Evolutionary conservation across 2,888 invertebrate genomes (phyloP).

Genomic region (Brachypalpus laphriformis): DNA sequence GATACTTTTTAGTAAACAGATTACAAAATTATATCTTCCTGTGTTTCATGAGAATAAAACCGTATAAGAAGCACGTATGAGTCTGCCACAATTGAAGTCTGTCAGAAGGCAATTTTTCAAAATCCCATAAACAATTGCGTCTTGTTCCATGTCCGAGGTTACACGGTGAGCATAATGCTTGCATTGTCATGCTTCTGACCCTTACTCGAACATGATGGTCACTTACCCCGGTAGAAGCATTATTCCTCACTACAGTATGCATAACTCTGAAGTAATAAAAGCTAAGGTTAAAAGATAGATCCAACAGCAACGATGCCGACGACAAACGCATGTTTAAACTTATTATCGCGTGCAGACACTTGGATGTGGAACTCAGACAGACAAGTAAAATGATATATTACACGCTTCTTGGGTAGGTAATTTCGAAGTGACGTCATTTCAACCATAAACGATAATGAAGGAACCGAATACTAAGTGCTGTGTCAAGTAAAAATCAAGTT

Average conservation of each 20-base stretch:
- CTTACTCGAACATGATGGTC: slow-evolving; percentile 57
- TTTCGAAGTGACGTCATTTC: slow-evolving; percentile 60
- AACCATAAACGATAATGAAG: neutral
- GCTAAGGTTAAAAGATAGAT: slow-evolving; percentile 12
- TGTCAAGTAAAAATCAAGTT: slow-evolving; percentile 61
- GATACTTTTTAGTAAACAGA: neutral
- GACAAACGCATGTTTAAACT: slow-evolving; percentile 12
- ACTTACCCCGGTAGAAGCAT: slow-evolving; percentile 46
- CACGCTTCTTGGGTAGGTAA: slow-evolving; percentile 54
- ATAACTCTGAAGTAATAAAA: neutral
- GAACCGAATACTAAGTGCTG: slow-evolving; percentile 29
- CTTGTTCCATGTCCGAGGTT: slow-evolving; percentile 52
- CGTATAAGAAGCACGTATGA: neutral
- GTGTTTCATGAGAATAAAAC: slow-evolving; percentile 41
- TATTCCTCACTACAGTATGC: neutral
- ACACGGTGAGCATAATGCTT: slow-evolving; percentile 44
- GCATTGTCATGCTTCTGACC: slow-evolving; percentile 66
- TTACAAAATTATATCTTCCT: slow-evolving; percentile 41
- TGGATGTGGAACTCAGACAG: slow-evolving; percentile 29
- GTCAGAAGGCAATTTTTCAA: neutral
- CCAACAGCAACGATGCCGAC: neutral
- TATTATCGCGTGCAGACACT: slow-evolving; percentile 62
- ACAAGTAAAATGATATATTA: slow-evolving; percentile 57
- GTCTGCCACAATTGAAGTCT: slow-evolving; percentile 3
- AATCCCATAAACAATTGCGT: slow-evolving; percentile 45